Percentiles rank a stretch among this genome's conserved stretches.
Evolutionary conservation across 2,113 vertebrate species (phyloP).

Genomic region (Andinoacara biseriatus): DNA sequence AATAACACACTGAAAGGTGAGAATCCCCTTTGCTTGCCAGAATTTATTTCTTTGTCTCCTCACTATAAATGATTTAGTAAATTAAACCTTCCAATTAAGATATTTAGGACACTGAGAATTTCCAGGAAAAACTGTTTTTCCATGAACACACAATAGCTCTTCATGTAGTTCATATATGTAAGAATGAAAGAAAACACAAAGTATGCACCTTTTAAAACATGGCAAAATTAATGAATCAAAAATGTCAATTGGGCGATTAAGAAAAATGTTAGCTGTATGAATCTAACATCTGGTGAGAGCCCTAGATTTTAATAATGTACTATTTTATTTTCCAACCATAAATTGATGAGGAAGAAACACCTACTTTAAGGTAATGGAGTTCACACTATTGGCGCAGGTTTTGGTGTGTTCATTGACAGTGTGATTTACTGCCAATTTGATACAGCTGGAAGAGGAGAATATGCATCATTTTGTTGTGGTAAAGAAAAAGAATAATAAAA

Average conservation of each 20-base stretch:
- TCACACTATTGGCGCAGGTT: not conserved
- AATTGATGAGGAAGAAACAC: not conserved
- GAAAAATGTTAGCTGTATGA: not conserved
- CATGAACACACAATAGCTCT: fast-evolving
- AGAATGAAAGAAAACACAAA: too few species aligned
- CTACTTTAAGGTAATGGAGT: not conserved
- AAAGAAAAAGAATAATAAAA: not conserved
- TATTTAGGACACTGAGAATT: not conserved
- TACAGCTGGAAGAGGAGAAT: not conserved
- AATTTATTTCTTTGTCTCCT: not conserved
- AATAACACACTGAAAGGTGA: conserved; percentile 14
- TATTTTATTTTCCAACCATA: not conserved
- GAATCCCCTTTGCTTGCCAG: not conserved
- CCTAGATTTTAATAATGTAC: not conserved
- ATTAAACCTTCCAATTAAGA: not conserved
- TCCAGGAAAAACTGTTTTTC: not conserved
- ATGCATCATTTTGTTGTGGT: not conserved
- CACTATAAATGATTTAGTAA: not conserved
- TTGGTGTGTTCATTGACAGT: not conserved
- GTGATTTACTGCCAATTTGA: not conserved
- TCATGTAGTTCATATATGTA: too few species aligned
- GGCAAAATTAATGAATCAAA: not conserved
- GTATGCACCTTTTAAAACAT: not conserved
- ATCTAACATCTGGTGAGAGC: not conserved
- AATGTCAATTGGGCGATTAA: not conserved